Conservation (phyloP, 2,888 invertebrate genomes). For the Folsomia manolachei region DNA sequence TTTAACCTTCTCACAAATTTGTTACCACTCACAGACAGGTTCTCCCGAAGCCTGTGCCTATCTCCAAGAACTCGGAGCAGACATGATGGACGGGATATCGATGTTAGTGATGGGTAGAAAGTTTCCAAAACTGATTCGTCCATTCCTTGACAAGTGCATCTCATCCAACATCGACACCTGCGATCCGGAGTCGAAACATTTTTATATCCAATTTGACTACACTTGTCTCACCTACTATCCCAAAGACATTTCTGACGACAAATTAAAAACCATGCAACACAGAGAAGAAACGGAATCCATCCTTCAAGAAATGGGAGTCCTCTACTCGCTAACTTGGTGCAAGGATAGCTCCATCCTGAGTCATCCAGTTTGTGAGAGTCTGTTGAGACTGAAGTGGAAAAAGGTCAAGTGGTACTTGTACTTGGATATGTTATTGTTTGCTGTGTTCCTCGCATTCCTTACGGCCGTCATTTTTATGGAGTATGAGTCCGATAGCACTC, state of each 20-base stretch:
- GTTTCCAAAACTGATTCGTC: slow-evolving; percentile 41
- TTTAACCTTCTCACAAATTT: not conserved
- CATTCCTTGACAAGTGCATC: slow-evolving; percentile 50
- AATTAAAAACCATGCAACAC: slow-evolving; percentile 49
- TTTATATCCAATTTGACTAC: slow-evolving; percentile 51
- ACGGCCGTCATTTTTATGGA: slow-evolving; percentile 51
- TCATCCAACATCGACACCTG: slow-evolving; percentile 50
- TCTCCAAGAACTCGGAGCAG: slow-evolving; percentile 49
- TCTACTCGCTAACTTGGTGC: slow-evolving; percentile 48
- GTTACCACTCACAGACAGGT: no score
- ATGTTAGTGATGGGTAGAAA: slow-evolving; percentile 47
- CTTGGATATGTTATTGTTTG: slow-evolving; percentile 51
- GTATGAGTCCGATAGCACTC: slow-evolving; percentile 48
- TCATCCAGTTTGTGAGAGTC: slow-evolving; percentile 51
- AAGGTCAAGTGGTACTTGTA: slow-evolving; percentile 51
- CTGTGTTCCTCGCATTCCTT: slow-evolving; percentile 50
- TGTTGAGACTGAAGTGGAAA: slow-evolving; percentile 50
- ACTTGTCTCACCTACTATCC: slow-evolving; percentile 50
- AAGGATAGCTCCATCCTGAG: slow-evolving; percentile 49
- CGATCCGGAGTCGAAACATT: slow-evolving; percentile 50
- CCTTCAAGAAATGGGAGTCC: slow-evolving; percentile 49
- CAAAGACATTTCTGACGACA: slow-evolving; percentile 49
- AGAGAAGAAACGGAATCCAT: slow-evolving; percentile 50
- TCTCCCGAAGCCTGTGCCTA: slow-evolving; percentile 50
- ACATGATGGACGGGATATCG: slow-evolving; percentile 48